These are phyloP conservation scores for Pollicipes pollicipes DNA, from an alignment of 1,140 invertebrate genomes.

Conservation along the genomic window DNA sequence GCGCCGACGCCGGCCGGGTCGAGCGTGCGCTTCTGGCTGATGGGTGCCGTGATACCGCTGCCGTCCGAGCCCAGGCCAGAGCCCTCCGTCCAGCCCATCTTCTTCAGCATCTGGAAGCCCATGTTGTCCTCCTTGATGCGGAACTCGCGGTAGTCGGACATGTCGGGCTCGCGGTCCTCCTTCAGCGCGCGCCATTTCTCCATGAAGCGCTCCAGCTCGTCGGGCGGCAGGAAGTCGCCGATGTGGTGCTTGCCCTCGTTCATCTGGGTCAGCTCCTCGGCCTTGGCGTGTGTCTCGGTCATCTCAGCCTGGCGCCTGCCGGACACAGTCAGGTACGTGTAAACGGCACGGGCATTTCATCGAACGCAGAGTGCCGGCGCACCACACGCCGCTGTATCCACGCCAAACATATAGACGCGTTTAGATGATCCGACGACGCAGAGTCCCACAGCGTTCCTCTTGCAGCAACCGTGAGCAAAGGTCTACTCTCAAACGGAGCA, in stretches of 20 bases:
- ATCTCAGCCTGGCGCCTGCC: constrained; percentile 52
- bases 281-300: constrained; percentile 78
- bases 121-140: constrained; percentile 90
- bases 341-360: too few relatives aligned
- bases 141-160: constrained; percentile 89
- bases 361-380: too few relatives aligned
- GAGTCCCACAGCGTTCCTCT: too few relatives aligned
- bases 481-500: too few relatives aligned
- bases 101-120: constrained; percentile 88
- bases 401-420: too few relatives aligned
- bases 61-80: constrained; percentile 73
- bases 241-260: constrained; percentile 91
- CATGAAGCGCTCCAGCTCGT: constrained; percentile 85
- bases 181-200: constrained; percentile 75
- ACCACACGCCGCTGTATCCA: too few relatives aligned
- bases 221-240: constrained; percentile 86
- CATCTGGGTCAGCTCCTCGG: constrained; percentile 58
- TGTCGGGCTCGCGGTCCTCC: constrained; percentile 64
- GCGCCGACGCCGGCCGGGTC: constrained; percentile 48
- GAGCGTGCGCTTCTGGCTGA: constrained; percentile 62
- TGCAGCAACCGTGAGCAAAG: too few relatives aligned
- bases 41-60: constrained; percentile 69
- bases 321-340: too few relatives aligned
- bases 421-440: too few relatives aligned
- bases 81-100: constrained; percentile 86